phyloP scores from a whole-genome alignment of 2,797 vertebrate species.

The Spinus olivaceus region DNA sequence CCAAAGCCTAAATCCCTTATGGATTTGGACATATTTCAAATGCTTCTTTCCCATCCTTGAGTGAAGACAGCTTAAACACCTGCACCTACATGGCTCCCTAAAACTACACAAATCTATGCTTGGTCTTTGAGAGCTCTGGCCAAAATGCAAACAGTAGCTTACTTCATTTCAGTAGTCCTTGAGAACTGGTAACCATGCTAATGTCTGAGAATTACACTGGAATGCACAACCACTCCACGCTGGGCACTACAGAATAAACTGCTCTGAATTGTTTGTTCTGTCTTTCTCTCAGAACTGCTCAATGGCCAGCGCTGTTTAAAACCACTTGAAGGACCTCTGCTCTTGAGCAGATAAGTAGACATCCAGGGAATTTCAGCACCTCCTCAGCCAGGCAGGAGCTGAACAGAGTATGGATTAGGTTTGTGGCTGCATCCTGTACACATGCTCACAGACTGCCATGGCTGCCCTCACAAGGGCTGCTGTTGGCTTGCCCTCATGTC shows the following conservation, averaged over 20 bases:
- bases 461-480: not conserved
- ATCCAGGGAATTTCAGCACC: not conserved
- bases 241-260: not conserved
- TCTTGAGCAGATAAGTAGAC: not conserved
- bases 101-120: not conserved
- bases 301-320: not conserved
- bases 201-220: not conserved
- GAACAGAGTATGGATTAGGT: not conserved
- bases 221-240: not conserved
- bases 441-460: not conserved
- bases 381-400: not conserved
- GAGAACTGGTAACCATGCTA: not conserved
- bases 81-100: not conserved
- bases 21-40: not conserved
- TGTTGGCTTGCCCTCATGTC: not conserved
- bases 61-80: not conserved
- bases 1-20: not conserved
- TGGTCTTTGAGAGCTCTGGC: not conserved
- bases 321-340: not conserved
- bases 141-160: not conserved
- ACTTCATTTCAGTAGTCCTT: not conserved
- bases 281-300: not conserved
- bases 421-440: not conserved
- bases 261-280: not conserved
- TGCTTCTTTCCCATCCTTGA: not conserved